phyloP scores from a whole-genome alignment of 2,797 vertebrate species.

The Acrossocheilus fasciatus region DNA sequence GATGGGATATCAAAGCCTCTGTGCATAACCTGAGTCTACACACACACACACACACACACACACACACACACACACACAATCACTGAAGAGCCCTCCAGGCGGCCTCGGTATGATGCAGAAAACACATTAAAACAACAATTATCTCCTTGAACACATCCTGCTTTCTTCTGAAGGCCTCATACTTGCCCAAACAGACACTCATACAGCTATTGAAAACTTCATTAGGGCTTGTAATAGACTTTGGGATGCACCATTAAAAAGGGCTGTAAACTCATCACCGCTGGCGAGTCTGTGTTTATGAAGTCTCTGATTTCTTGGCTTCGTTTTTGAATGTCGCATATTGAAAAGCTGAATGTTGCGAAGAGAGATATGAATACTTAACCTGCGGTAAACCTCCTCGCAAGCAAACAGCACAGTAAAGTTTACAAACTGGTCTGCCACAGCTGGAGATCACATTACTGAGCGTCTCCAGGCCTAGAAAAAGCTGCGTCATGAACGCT shows the following conservation, averaged over 20 bases:
- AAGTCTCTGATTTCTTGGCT: constrained; percentile 14
- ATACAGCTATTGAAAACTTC: not conserved
- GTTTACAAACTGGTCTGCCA: constrained; percentile 43
- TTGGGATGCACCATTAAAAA: not conserved
- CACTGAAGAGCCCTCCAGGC: constrained; percentile 4
- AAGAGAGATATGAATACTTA: constrained; percentile 3
- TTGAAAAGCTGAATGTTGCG: not conserved
- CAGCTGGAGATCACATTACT: constrained; percentile 41
- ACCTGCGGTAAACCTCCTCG: constrained; percentile 14
- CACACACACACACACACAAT: constrained; percentile 49
- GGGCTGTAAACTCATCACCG: not conserved
- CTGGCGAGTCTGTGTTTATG: not conserved
- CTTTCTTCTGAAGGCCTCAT: not conserved
- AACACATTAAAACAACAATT: constrained; percentile 38
- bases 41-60: constrained; percentile 53
- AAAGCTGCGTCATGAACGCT: constrained; percentile 40
- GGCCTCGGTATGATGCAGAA: constrained; percentile 13
- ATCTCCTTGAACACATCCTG: constrained; percentile 35
- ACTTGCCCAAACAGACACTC: constrained; percentile 33
- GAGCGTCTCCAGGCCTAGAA: constrained; percentile 10
- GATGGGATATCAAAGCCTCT: constrained; percentile 33
- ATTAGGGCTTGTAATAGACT: not conserved
- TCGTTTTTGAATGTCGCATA: not conserved
- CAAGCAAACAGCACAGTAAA: constrained; percentile 29
- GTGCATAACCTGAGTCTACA: constrained; percentile 29